A percentile compares a stretch with the other conserved stretches of the same genome.
Evolutionary conservation across 2,113 vertebrate species (phyloP).

Genomic region (Labrus mixtus): DNA sequence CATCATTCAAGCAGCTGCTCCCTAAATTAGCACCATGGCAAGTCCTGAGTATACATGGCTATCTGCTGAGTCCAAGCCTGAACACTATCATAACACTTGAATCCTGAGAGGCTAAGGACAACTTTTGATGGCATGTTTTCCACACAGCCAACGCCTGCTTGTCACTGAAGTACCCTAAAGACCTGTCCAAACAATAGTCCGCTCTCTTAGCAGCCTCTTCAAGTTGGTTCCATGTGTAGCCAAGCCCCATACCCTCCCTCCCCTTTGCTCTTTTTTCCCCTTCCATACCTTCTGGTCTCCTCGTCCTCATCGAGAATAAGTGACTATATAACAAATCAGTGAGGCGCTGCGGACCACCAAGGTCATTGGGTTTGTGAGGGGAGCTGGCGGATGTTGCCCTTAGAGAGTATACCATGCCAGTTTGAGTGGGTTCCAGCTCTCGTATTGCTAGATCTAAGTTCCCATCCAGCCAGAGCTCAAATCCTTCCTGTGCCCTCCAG

Average conservation of each 20-base stretch:
- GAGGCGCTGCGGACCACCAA: conserved; percentile 58
- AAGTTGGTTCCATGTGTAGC: conserved; percentile 70
- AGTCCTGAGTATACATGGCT: conserved; percentile 51
- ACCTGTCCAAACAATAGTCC: conserved; percentile 62
- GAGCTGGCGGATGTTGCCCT: conserved; percentile 73
- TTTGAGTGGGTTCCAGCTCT: conserved; percentile 70
- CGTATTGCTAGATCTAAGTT: conserved; percentile 63
- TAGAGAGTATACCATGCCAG: conserved; percentile 69
- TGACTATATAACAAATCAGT: conserved; percentile 71
- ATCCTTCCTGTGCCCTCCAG: conserved; percentile 72
- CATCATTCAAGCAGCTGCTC: conserved; percentile 30
- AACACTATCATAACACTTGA: conserved; percentile 71
- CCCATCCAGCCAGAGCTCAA: conserved; percentile 58
- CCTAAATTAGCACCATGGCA: conserved; percentile 48
- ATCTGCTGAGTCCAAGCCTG: conserved; percentile 49
- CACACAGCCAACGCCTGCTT: conserved; percentile 44
- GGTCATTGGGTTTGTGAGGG: conserved; percentile 78
- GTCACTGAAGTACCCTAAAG: conserved; percentile 66
- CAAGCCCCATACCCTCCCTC: conserved; percentile 19
- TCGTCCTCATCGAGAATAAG: conserved; percentile 72
- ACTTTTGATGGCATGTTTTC: conserved; percentile 63
- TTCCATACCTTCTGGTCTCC: conserved; percentile 45
- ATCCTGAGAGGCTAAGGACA: conserved; percentile 56
- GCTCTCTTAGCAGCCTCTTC: conserved; percentile 67
- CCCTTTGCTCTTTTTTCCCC: conserved; percentile 9